phyloP scores from a whole-genome alignment of 2,797 vertebrate species.

The Cheirogaleus major region DNA sequence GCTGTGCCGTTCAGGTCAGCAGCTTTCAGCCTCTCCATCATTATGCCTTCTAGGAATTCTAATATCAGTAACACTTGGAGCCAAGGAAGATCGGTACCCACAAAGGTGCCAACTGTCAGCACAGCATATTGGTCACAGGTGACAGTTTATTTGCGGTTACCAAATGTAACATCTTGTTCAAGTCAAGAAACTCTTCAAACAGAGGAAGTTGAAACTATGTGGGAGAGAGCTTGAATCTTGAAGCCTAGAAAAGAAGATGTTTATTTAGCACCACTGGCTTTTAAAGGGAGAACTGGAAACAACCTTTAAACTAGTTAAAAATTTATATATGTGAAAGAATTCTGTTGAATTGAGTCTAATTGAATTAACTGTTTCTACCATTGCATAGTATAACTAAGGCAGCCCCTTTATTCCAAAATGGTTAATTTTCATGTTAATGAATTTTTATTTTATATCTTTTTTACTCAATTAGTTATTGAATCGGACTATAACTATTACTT shows the following conservation, averaged over 20 bases:
- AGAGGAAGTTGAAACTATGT: neutral
- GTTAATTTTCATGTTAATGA: neutral
- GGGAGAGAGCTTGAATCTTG: neutral
- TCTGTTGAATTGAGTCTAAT: neutral
- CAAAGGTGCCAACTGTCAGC: neutral
- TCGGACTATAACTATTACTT: conserved; percentile 91
- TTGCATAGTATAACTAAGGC: neutral
- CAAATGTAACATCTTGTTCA: neutral
- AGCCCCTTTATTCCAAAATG: neutral
- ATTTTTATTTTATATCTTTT: conserved; percentile 32
- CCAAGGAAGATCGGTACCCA: neutral
- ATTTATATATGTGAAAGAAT: neutral
- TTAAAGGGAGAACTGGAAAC: neutral
- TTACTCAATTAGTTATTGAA: conserved; percentile 89
- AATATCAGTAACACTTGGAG: neutral
- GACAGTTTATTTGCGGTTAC: neutral
- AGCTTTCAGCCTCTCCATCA: neutral
- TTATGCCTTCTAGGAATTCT: neutral
- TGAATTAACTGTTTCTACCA: neutral
- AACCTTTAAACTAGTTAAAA: neutral
- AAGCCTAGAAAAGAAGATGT: neutral
- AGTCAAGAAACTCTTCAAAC: neutral
- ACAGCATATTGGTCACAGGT: neutral
- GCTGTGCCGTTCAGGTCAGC: neutral
- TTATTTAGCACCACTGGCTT: neutral